phyloP scores from a whole-genome alignment of 2,113 vertebrate species.

The Cavia aperea region DNA sequence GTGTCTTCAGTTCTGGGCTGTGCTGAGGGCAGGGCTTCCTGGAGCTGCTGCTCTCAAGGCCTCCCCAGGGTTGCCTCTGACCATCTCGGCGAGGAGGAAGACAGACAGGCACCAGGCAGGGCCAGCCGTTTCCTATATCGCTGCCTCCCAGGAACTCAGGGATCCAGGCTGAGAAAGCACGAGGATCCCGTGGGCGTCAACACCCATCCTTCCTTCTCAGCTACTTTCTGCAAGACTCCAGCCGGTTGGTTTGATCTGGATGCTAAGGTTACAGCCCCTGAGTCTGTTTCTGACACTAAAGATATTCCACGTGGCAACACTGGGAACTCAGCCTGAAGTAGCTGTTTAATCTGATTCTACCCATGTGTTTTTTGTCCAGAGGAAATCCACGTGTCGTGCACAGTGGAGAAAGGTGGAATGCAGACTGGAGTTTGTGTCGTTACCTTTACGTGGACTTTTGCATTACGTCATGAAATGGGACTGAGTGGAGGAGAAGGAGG shows the following conservation, averaged over 20 bases:
- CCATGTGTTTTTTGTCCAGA: background rate
- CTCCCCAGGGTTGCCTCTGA: accelerated
- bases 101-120: accelerated
- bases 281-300: background rate
- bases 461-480: background rate
- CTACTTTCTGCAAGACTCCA: conserved; percentile 1
- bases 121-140: accelerated
- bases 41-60: background rate
- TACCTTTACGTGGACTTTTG: background rate
- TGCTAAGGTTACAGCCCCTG: background rate
- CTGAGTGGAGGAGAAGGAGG: background rate
- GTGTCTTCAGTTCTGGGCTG: accelerated
- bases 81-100: accelerated
- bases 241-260: background rate
- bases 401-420: background rate
- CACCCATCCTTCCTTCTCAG: background rate
- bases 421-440: background rate
- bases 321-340: background rate
- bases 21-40: background rate
- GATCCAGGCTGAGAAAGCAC: background rate
- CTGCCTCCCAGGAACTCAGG: background rate
- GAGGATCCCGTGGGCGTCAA: accelerated
- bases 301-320: background rate
- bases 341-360: background rate
- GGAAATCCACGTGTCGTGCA: background rate